A percentile compares a stretch with the other conserved stretches of the same genome.
These are phyloP conservation scores for Hanleya hanleyi DNA, from an alignment of 2,888 invertebrate species.

Conservation along the genomic window DNA sequence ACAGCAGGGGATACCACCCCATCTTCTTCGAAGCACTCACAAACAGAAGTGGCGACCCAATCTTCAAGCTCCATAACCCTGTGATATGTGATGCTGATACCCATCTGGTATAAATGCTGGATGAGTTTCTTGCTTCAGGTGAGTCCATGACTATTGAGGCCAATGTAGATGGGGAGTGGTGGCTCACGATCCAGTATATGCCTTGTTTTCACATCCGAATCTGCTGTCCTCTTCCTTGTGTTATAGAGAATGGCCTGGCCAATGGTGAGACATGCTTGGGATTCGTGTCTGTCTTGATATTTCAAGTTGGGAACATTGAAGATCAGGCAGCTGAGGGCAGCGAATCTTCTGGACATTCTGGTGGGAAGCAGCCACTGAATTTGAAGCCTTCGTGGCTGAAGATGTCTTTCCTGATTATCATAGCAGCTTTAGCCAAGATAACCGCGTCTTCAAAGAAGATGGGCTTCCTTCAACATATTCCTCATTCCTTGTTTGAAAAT, in stretches of 20 bases:
- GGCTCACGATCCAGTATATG: slow-evolving; percentile 15
- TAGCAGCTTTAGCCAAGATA: too few species aligned
- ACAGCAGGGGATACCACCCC: too few species aligned
- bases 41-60: slow-evolving; percentile 6
- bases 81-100: slow-evolving; percentile 25
- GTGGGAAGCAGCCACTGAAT: slow-evolving; percentile 5
- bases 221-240: background rate
- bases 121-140: too few species aligned
- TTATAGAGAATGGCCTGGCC: slow-evolving; percentile 9
- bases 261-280: slow-evolving; percentile 18
- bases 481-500: too few species aligned
- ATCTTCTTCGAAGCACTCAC: too few species aligned
- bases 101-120: too few species aligned
- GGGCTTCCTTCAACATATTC: too few species aligned
- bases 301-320: too few species aligned
- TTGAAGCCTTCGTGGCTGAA: slow-evolving; percentile 21
- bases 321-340: too few species aligned
- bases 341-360: slow-evolving; percentile 14
- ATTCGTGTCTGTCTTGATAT: background rate
- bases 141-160: too few species aligned
- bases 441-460: too few species aligned
- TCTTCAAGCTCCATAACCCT: slow-evolving; percentile 26
- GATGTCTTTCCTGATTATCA: slow-evolving; percentile 8
- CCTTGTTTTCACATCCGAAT: background rate
- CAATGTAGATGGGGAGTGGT: slow-evolving; percentile 20